phyloP scores from a whole-genome alignment of 2,888 invertebrate genomes.

The Oasisia sp. region DNA sequence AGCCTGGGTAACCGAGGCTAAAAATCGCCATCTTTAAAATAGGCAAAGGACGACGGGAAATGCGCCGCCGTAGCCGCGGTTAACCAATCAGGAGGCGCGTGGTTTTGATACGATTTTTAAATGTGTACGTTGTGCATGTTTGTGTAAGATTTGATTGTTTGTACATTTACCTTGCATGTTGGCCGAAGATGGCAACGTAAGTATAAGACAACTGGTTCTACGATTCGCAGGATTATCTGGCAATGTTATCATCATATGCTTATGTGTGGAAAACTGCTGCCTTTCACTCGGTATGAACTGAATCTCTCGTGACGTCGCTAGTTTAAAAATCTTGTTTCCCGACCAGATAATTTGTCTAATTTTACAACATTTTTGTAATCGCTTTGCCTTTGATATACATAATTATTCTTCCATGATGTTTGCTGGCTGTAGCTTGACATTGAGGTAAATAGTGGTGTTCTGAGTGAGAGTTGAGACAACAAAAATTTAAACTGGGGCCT shows the following conservation, averaged over 20 bases:
- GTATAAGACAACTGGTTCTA: neutral
- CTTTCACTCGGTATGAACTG: neutral
- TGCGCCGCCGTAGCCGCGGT: neutral
- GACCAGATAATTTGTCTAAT: no score
- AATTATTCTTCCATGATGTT: no score
- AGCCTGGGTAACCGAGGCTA: no score
- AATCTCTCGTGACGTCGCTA: neutral
- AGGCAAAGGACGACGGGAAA: neutral
- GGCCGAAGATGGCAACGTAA: neutral
- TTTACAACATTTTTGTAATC: no score
- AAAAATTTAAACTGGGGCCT: no score
- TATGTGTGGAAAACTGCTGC: neutral
- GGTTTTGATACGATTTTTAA: slow-evolving; percentile 9
- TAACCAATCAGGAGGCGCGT: neutral
- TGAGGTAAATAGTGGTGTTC: no score
- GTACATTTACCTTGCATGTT: neutral
- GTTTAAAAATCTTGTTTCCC: no score
- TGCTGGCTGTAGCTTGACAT: no score
- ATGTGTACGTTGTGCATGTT: slow-evolving; percentile 3
- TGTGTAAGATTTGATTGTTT: neutral
- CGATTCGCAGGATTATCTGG: neutral
- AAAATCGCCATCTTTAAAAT: neutral
- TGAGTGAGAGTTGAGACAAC: no score
- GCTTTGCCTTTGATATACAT: no score
- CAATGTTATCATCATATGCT: neutral